Base-by-base conservation (phyloP, 2,113 vertebrate species). In the Labrus mixtus region DNA sequence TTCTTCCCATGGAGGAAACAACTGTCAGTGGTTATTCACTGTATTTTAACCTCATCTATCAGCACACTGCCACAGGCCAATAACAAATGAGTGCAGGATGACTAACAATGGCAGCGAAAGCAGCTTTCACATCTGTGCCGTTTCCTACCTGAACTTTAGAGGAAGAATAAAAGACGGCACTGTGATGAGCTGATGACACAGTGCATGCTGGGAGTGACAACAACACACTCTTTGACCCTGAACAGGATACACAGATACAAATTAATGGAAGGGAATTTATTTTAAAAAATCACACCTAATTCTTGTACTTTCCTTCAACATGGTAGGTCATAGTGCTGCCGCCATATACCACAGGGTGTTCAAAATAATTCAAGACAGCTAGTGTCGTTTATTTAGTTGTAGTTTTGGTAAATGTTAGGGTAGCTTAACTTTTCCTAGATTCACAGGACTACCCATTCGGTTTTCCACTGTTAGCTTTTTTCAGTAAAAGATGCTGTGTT, bases 1-100 rank as follows among this genome's bases (percentile, higher is more conserved):
- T 79, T 73, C 81, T 86, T 89, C 86, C 83, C 68, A 68, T 63
- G 67, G 67, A 91, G 91, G 90, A 93, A 91, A 89, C 66, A 67
- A 88, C 88, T 91, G 91, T 91, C 89, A 88, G 78, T 74, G 10
- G 59, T 88, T 85, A 90, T 90, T 90, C 86, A 89, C 87, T 83
- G 86, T 87, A 87, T 80, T 70, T 75, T 78, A 37, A 86, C 85
- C 82, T 84, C 87, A 82, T 93, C 91, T 83, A 3, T 93, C 90
- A 81, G 77, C 91, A 51, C 74, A 1, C 8, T 41, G 82, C 88
- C 78, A 50, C 70, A 1, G 83, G 83, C 84, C 80, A 57, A 73
- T 72, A 87, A 89, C 84, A 88, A 76, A 89, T 16, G 73, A 76
- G 79, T 17, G 37, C 54, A 54, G 68, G 66, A 67, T 83, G 90